A percentile compares a stretch with the other conserved stretches of the same genome.
These are phyloP conservation scores for Chloroclysta siterata DNA, from an alignment of 2,888 invertebrate species.

Conservation along the genomic window DNA sequence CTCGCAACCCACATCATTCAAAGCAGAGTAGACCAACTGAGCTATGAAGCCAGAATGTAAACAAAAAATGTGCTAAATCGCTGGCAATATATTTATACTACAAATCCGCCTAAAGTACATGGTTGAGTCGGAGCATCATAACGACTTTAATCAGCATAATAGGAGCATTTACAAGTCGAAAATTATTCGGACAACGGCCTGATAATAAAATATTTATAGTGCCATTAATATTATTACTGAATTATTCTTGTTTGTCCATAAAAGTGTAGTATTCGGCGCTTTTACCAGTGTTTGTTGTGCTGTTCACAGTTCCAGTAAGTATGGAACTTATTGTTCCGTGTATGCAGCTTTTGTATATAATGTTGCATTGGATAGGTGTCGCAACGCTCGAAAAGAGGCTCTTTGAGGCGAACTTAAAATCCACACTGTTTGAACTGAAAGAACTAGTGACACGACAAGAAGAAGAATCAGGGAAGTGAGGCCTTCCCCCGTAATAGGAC, in stretches of 20 bases:
- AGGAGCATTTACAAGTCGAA: conserved; percentile 47
- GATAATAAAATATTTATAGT: conserved; percentile 44
- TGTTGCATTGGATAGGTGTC: no score
- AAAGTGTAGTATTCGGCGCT: conserved; percentile 19
- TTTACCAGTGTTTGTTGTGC: conserved; percentile 5
- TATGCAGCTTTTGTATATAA: no score
- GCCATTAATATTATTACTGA: conserved; percentile 36
- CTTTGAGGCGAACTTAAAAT: no score
- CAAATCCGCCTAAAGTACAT: conserved; percentile 47
- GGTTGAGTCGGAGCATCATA: conserved; percentile 41
- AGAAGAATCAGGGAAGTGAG: no score
- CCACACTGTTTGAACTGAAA: no score
- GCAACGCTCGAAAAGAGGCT: no score
- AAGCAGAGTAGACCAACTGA: background rate
- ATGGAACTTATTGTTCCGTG: no score
- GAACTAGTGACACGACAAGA: no score
- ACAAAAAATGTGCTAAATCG: conserved; percentile 48
- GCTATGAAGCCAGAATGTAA: conserved; percentile 23
- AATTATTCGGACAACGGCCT: conserved; percentile 45
- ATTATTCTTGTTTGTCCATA: conserved; percentile 38
- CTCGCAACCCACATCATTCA: no score
- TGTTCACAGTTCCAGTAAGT: background rate
- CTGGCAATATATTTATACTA: conserved; percentile 50
- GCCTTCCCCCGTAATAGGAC: no score
- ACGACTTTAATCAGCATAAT: conserved; percentile 48